phyloP scores from a whole-genome alignment of 2,797 vertebrate species.

The Muscicapa striata region DNA sequence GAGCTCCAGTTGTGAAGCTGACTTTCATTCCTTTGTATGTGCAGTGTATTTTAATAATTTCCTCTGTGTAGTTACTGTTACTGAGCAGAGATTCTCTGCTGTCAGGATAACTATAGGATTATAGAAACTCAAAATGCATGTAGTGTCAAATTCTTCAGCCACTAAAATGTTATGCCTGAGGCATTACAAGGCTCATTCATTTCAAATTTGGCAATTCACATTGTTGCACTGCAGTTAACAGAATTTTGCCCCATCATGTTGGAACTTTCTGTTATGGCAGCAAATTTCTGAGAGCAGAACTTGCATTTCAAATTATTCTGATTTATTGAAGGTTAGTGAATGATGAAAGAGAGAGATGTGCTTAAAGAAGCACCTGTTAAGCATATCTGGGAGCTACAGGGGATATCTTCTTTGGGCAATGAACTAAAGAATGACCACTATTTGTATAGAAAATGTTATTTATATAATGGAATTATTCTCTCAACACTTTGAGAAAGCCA shows the following conservation, averaged over 20 bases:
- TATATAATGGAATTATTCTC: background rate
- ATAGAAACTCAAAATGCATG: slow-evolving; percentile 32
- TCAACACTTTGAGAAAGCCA: background rate
- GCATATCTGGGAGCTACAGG: background rate
- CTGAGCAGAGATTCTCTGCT: background rate
- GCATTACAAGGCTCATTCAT: slow-evolving; percentile 68
- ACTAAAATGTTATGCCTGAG: slow-evolving; percentile 55
- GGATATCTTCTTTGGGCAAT: background rate
- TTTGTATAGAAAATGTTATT: background rate
- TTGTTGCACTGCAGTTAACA: slow-evolving; percentile 41
- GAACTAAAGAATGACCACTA: background rate
- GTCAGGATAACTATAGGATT: slow-evolving; percentile 10
- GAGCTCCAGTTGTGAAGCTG: background rate
- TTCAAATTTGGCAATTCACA: slow-evolving; percentile 47
- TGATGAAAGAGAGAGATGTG: background rate
- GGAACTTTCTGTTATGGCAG: background rate
- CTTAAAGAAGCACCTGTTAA: slow-evolving; percentile 20
- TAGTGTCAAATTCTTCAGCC: slow-evolving; percentile 48
- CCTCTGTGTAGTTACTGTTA: background rate
- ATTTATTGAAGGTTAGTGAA: slow-evolving; percentile 11
- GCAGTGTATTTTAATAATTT: background rate
- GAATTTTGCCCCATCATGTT: background rate
- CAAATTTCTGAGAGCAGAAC: slow-evolving; percentile 7
- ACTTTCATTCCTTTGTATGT: background rate
- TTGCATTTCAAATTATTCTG: slow-evolving; percentile 2